Conservation (phyloP, 2,113 vertebrate species). For the Lethenteron camtschaticum region DNA sequence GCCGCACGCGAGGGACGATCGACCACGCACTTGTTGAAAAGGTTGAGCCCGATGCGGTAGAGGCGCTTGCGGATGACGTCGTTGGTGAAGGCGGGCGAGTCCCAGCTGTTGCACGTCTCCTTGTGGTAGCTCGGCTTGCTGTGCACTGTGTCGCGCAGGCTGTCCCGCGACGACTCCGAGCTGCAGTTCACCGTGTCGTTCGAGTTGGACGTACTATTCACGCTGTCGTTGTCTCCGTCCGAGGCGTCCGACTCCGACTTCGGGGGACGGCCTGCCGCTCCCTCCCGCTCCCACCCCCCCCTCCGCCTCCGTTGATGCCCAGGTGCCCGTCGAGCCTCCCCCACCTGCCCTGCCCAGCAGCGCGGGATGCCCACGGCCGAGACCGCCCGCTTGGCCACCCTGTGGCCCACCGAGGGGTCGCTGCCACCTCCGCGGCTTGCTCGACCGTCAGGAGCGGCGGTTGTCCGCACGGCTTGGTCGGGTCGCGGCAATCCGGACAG, state of each 20-base stretch:
- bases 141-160: constrained; percentile 40
- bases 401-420: neutral
- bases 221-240: constrained; percentile 65
- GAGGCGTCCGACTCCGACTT: constrained; percentile 27
- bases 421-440: neutral
- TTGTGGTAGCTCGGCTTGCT: neutral
- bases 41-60: constrained; percentile 5
- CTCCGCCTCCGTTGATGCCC: constrained; percentile 21
- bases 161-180: constrained; percentile 66
- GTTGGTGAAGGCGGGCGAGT: constrained; percentile 5
- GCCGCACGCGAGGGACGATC: too few species aligned
- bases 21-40: constrained; percentile 4
- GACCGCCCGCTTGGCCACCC: neutral
- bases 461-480: neutral
- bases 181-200: constrained; percentile 86
- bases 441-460: too few species aligned
- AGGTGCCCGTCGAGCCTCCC: constrained; percentile 50
- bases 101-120: constrained; percentile 3
- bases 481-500: neutral
- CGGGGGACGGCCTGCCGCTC: constrained; percentile 14
- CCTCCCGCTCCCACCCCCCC: too few species aligned
- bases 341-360: neutral
- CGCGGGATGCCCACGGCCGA: neutral
- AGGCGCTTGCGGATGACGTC: constrained; percentile 6
- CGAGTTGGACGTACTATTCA: constrained; percentile 71